These are phyloP conservation scores for Monomorium pharaonis DNA, from an alignment of 1,140 invertebrate genomes.

Conservation along the genomic window DNA sequence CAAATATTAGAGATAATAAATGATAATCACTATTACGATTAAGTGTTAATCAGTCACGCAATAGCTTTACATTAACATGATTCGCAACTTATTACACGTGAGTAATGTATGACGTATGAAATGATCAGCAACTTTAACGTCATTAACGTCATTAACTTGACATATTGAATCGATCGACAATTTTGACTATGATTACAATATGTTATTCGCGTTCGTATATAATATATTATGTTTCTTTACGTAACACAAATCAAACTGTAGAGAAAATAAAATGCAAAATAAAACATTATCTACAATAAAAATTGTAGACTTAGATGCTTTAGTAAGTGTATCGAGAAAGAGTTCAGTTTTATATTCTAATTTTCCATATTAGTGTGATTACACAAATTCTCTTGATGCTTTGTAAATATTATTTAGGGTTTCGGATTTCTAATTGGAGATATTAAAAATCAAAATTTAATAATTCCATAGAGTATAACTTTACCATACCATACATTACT, in stretches of 20 bases:
- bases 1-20: background rate
- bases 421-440: background rate
- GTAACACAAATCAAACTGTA: background rate
- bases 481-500: background rate
- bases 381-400: background rate
- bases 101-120: background rate
- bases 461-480: background rate
- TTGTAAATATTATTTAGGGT: background rate
- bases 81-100: background rate
- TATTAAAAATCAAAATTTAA: background rate
- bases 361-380: background rate
- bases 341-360: background rate
- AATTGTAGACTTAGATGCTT: too few relatives aligned
- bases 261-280: background rate
- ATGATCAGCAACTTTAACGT: conserved; percentile 27
- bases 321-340: too few relatives aligned
- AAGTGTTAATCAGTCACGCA: background rate
- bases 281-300: too few relatives aligned
- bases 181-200: background rate
- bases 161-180: background rate
- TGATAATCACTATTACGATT: conserved; percentile 5
- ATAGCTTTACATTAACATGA: background rate
- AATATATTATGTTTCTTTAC: background rate
- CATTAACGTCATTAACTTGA: background rate
- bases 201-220: background rate